phyloP scores from a whole-genome alignment of 2,113 vertebrate species.

The Porphyrio hochstetteri region DNA sequence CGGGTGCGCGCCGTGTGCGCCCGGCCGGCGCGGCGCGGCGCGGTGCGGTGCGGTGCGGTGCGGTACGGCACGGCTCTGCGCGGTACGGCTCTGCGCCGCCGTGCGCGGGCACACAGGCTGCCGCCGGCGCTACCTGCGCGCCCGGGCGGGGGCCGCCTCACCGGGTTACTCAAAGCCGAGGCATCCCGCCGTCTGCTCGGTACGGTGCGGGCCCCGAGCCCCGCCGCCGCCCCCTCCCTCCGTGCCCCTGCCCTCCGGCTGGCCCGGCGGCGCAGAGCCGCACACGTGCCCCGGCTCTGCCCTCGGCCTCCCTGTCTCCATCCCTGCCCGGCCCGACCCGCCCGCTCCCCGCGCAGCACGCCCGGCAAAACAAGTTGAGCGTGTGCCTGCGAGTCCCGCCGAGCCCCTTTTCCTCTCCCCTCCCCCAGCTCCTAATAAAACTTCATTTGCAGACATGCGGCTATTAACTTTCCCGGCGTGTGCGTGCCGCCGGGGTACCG shows the following conservation, averaged over 20 bases:
- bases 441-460: constrained; percentile 5
- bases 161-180: not conserved
- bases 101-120: not conserved
- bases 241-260: not conserved
- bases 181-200: not conserved
- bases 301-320: not conserved
- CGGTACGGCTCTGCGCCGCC: not conserved
- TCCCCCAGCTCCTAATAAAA: not conserved
- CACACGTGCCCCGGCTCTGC: not conserved
- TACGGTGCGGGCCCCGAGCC: not conserved
- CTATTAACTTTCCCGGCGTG: constrained; percentile 15
- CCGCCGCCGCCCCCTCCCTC: not conserved
- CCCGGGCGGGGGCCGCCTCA: not conserved
- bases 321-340: not conserved
- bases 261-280: not conserved
- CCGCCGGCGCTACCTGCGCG: not conserved
- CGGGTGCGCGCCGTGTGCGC: not conserved
- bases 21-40: not conserved
- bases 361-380: not conserved
- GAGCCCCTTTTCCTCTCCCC: not conserved
- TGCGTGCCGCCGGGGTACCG: not conserved
- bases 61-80: not conserved
- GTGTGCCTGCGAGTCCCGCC: not conserved
- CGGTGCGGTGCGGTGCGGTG: not conserved
- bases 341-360: not conserved